These are phyloP conservation scores for Agriotes lineatus DNA, from an alignment of 2,888 invertebrate genomes.

Conservation along the genomic window DNA sequence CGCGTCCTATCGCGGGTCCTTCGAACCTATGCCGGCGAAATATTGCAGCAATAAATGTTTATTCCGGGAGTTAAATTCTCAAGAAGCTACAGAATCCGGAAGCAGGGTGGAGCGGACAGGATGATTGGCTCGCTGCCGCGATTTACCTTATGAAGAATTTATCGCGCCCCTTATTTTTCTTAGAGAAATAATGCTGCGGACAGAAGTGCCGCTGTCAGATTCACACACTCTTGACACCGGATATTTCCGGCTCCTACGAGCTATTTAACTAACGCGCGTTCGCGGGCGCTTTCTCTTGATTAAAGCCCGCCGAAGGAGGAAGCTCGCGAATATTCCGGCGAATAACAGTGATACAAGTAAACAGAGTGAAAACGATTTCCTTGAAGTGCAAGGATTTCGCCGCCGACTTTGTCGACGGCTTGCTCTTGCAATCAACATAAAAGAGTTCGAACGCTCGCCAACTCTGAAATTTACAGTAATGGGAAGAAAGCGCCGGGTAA, in stretches of 20 bases:
- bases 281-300: constrained; percentile 26
- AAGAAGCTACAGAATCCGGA: constrained; percentile 49
- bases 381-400: neutral
- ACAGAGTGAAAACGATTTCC: neutral
- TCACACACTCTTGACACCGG: constrained; percentile 53
- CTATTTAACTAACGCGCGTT: constrained; percentile 30
- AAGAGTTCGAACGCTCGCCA: no score
- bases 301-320: constrained; percentile 2
- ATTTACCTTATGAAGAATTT: constrained; percentile 62
- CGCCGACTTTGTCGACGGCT: neutral
- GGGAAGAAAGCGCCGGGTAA: no score
- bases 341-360: neutral
- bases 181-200: constrained; percentile 55
- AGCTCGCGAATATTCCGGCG: neutral
- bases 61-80: constrained; percentile 55
- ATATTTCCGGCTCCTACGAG: constrained; percentile 31
- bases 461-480: no score
- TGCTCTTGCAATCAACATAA: neutral
- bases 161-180: constrained; percentile 57
- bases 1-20: constrained; percentile 48
- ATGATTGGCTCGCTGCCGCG: constrained; percentile 59
- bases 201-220: constrained; percentile 58
- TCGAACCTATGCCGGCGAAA: constrained; percentile 44
- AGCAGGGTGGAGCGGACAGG: constrained; percentile 52
- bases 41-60: constrained; percentile 54